Conservation (phyloP, 2,888 invertebrate species). For the Peribatodes rhomboidaria region DNA sequence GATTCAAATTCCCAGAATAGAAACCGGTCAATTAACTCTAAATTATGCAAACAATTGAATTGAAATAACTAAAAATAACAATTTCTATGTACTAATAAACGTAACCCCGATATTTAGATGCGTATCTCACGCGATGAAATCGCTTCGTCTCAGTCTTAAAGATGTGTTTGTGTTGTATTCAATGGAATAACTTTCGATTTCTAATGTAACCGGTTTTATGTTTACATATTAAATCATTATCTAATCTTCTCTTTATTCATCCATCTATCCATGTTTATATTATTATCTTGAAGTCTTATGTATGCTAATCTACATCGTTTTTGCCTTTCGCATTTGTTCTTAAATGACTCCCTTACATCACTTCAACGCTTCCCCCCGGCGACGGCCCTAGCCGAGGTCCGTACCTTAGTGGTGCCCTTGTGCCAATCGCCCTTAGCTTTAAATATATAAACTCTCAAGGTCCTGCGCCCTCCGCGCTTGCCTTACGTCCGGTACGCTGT, state of each 20-base stretch:
- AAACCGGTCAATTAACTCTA: background rate
- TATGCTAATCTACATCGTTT: no score
- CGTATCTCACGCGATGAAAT: conserved; percentile 17
- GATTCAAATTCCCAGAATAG: conserved; percentile 2
- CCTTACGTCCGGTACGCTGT: no score
- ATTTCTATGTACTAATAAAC: conserved; percentile 2
- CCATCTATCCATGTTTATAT: no score
- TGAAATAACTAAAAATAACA: background rate
- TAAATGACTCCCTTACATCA: no score
- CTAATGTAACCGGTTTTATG: conserved; percentile 3
- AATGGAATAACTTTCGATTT: conserved; percentile 14
- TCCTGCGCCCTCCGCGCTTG: no score
- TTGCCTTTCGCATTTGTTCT: no score
- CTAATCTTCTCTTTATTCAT: background rate
- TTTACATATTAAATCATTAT: conserved; percentile 8
- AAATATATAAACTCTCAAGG: no score
- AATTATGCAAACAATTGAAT: conserved; percentile 2
- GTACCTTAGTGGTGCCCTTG: no score
- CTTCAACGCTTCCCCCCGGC: no score
- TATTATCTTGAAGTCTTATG: no score
- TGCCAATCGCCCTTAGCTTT: no score
- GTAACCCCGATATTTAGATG: background rate
- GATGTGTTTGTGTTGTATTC: conserved; percentile 6
- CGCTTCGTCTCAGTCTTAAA: conserved; percentile 5
- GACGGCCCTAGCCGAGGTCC: no score